phyloP scores from a whole-genome alignment of 2,888 invertebrate genomes.

The Drosophila hawaiiensis region DNA sequence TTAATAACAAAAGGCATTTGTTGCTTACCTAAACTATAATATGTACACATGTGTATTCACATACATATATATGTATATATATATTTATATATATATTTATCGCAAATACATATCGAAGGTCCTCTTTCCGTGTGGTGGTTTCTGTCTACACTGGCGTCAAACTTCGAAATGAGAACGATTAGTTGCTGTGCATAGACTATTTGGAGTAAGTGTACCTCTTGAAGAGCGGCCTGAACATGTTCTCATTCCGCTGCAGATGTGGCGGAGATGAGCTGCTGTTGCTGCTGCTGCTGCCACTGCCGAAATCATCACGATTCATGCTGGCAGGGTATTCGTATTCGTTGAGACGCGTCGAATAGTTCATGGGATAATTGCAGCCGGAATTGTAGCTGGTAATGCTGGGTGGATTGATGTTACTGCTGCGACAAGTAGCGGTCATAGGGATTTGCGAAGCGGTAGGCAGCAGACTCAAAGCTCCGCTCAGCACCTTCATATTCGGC shows the following conservation, averaged over 20 bases:
- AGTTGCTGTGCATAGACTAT: slow-evolving; percentile 1
- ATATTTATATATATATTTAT: neutral
- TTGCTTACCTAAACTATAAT: slow-evolving; percentile 42
- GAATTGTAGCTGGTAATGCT: slow-evolving; percentile 29
- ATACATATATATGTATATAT: neutral
- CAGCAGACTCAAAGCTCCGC: slow-evolving; percentile 90
- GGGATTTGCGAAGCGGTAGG: slow-evolving; percentile 88
- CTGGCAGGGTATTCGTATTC: slow-evolving; percentile 82
- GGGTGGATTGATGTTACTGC: slow-evolving; percentile 65
- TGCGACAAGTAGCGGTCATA: slow-evolving; percentile 86
- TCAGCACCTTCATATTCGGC: slow-evolving; percentile 96
- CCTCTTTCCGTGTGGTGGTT: slow-evolving; percentile 2
- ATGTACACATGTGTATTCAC: slow-evolving; percentile 21
- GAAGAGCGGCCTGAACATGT: slow-evolving; percentile 94
- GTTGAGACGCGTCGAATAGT: slow-evolving; percentile 71
- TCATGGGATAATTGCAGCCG: slow-evolving; percentile 66
- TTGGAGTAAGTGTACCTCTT: slow-evolving; percentile 89
- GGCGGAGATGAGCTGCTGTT: slow-evolving; percentile 78
- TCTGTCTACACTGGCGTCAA: slow-evolving; percentile 46
- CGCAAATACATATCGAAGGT: slow-evolving; percentile 25
- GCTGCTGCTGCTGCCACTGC: slow-evolving; percentile 64
- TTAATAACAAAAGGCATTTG: neutral
- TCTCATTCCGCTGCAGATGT: slow-evolving; percentile 66
- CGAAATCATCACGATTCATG: slow-evolving; percentile 70
- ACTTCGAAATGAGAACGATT: slow-evolving; percentile 11